A percentile compares a stretch with the other conserved stretches of the same genome.
Conservation (phyloP, 2,888 invertebrate species). For the Dicycla oo region DNA sequence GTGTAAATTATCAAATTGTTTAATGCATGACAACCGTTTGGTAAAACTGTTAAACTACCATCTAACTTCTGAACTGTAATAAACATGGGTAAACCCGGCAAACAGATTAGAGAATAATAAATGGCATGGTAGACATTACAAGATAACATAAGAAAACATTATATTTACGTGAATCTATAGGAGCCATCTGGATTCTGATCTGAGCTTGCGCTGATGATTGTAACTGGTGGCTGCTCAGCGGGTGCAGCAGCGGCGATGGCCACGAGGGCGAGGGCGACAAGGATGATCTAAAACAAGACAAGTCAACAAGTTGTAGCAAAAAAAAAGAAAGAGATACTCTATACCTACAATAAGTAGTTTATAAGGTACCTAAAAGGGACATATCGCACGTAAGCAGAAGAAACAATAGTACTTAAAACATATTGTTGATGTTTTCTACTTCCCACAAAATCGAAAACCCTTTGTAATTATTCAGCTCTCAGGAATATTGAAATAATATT, state of each 20-base stretch:
- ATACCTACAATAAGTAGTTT: neutral
- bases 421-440: neutral
- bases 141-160: neutral
- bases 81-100: neutral
- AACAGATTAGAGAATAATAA: neutral
- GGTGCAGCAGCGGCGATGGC: conserved; percentile 77
- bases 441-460: neutral
- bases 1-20: neutral
- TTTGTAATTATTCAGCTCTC: neutral
- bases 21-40: neutral
- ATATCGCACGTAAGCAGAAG: neutral
- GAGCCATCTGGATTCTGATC: conserved; percentile 76
- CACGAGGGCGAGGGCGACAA: conserved; percentile 79
- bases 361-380: neutral
- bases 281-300: conserved; percentile 59
- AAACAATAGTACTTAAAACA: neutral
- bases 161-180: conserved; percentile 75
- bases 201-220: conserved; percentile 75
- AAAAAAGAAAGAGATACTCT: neutral
- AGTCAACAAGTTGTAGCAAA: neutral
- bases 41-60: neutral
- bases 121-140: neutral
- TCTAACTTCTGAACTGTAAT: neutral
- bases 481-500: neutral
- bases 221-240: conserved; percentile 57